phyloP scores from a whole-genome alignment of 1,140 invertebrate species.

The Bradysia coprophila region DNA sequence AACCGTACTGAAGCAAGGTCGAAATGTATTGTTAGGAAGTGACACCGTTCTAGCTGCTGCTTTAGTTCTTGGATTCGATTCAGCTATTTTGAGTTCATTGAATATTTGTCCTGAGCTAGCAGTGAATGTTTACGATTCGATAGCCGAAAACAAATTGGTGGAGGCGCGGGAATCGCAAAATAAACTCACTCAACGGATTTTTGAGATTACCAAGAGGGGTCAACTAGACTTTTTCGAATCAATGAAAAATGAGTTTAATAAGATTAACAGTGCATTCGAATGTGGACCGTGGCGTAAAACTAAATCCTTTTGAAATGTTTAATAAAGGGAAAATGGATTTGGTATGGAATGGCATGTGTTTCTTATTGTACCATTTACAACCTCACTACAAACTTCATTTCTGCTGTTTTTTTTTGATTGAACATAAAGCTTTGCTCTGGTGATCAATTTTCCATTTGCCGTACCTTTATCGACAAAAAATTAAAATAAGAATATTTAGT shows the following conservation, averaged over 20 bases:
- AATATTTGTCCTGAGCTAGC: constrained; percentile 34
- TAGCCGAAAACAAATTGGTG: constrained; percentile 17
- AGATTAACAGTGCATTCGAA: neutral
- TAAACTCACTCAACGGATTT: constrained; percentile 21
- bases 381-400: no score
- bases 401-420: no score
- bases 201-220: neutral
- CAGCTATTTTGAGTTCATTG: constrained; percentile 40
- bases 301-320: no score
- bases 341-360: no score
- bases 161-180: constrained; percentile 25
- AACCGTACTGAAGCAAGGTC: constrained; percentile 31
- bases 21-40: constrained; percentile 38
- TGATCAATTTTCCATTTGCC: no score
- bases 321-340: no score
- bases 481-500: no score
- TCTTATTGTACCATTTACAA: no score
- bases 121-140: constrained; percentile 22
- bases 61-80: constrained; percentile 40
- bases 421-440: no score
- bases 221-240: neutral
- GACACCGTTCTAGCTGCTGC: constrained; percentile 32
- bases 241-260: constrained; percentile 1
- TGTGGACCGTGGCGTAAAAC: no score
- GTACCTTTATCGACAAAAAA: no score